A percentile compares a stretch with the other conserved stretches of the same genome.
Evolutionary conservation across 2,888 invertebrate genomes (phyloP).

Genomic region (Agrotis ipsilon): DNA sequence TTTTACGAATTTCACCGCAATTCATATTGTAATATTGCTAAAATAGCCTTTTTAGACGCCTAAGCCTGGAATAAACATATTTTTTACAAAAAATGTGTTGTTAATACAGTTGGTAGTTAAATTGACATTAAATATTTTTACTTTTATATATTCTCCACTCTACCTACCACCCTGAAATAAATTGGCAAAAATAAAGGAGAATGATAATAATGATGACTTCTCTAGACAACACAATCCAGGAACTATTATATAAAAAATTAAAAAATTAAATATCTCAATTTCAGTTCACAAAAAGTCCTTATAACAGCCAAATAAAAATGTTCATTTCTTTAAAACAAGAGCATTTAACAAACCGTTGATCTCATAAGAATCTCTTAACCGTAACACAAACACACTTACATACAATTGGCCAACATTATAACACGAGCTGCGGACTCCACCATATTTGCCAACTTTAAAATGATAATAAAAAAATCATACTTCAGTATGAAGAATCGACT

Average conservation of each 20-base stretch:
- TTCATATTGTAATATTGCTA: no score
- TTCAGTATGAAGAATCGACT: conserved; percentile 85
- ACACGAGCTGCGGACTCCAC: conserved; percentile 66
- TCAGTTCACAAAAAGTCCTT: neutral
- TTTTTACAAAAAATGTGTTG: no score
- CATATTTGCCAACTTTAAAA: conserved; percentile 80
- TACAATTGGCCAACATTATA: conserved; percentile 76
- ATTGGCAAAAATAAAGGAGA: no score
- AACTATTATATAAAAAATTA: neutral
- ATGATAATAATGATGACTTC: no score
- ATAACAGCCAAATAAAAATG: conserved; percentile 29
- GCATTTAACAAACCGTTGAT: conserved; percentile 59
- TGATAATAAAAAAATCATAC: conserved; percentile 84
- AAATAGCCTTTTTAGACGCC: no score
- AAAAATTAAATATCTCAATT: neutral
- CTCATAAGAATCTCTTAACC: conserved; percentile 59
- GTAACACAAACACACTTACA: conserved; percentile 66
- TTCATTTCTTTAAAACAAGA: conserved; percentile 35
- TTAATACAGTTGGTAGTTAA: no score
- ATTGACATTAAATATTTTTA: no score
- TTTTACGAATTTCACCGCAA: no score
- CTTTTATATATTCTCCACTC: no score
- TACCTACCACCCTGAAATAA: no score
- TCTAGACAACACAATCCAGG: no score
- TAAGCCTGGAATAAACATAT: no score